These are phyloP conservation scores for human (Homo sapiens) DNA, from an alignment of 2,113 vertebrate species.

Conservation along the genomic window DNA sequence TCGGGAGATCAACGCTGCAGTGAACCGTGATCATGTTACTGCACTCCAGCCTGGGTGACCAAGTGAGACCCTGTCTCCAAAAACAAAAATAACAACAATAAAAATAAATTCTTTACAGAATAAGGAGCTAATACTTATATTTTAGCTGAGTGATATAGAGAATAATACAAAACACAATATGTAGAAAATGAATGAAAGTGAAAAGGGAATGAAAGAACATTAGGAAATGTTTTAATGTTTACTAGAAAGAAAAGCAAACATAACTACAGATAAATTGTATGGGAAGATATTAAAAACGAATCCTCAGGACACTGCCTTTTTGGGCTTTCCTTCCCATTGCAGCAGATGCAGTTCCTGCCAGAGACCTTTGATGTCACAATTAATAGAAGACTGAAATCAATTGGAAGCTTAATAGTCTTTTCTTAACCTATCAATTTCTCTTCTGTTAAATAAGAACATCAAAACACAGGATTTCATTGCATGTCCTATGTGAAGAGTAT, in stretches of 20 bases:
- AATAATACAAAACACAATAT: neutral
- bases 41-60: too few species aligned
- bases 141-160: neutral
- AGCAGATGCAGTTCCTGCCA: neutral
- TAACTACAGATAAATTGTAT: neutral
- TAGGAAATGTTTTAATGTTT: neutral
- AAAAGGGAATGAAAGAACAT: neutral
- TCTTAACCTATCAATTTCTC: neutral
- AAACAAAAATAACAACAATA: too few species aligned
- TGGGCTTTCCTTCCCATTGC: neutral
- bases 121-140: neutral
- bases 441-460: neutral
- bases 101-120: neutral
- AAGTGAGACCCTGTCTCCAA: too few species aligned
- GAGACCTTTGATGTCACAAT: neutral
- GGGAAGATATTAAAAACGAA: neutral
- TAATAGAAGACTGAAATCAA: neutral
- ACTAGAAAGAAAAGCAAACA: neutral
- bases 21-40: too few species aligned
- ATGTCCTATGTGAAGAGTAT: neutral
- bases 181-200: neutral
- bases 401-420: neutral
- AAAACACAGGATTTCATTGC: neutral
- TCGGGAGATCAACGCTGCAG: too few species aligned
- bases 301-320: neutral